These are phyloP conservation scores for Hyperoplus immaculatus DNA, from an alignment of 2,797 vertebrate species.

Conservation along the genomic window DNA sequence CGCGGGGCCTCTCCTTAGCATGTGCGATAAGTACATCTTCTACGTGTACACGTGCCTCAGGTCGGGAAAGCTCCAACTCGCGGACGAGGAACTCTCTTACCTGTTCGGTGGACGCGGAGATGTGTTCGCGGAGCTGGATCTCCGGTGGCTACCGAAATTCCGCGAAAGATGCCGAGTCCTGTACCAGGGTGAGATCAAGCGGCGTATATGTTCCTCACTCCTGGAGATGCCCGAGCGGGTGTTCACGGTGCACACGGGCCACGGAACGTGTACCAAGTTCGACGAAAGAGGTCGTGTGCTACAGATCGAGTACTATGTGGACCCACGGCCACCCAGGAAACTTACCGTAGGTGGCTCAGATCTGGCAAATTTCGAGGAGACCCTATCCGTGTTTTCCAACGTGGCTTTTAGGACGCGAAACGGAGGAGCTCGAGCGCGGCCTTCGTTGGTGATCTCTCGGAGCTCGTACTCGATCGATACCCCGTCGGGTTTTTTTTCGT, in stretches of 20 bases:
- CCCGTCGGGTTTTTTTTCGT: too few relatives aligned
- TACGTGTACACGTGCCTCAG: slow-evolving; percentile 24
- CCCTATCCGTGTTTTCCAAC: slow-evolving; percentile 1
- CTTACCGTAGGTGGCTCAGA: background rate
- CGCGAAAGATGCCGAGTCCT: background rate
- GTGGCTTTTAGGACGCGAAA: background rate
- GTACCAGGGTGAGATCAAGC: background rate
- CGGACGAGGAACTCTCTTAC: background rate
- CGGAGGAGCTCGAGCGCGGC: too few relatives aligned
- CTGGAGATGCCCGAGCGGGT: background rate
- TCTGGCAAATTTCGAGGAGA: background rate
- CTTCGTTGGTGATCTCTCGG: background rate
- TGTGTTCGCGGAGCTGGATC: slow-evolving; percentile 6
- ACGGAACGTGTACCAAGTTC: background rate
- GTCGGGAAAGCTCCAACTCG: background rate
- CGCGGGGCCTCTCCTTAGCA: background rate
- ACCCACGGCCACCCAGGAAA: background rate
- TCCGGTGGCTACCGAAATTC: background rate
- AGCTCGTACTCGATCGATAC: background rate
- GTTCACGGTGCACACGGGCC: background rate
- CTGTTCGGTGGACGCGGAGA: background rate
- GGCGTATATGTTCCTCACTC: background rate
- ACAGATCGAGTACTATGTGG: background rate
- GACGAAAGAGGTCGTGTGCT: background rate
- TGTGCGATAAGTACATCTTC: slow-evolving; percentile 40